Evolutionary conservation across 2,113 vertebrate genomes (phyloP), one percentile per base, ranked within the genome.

Genomic region (Chamaetylas fuelleborni): DNA sequence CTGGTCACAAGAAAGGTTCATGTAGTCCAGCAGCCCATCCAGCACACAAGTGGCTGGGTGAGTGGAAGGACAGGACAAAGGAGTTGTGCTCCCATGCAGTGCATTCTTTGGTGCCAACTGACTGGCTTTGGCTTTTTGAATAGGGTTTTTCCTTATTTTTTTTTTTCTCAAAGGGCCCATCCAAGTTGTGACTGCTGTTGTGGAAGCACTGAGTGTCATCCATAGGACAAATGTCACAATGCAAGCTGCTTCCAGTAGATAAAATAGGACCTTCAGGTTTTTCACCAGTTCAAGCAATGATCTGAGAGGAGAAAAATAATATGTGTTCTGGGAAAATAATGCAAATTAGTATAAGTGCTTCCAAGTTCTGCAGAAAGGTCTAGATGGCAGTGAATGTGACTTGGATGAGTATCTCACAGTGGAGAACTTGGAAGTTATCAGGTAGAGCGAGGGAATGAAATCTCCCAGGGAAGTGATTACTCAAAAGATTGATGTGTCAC

Each of bases 1-100:
- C 17, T 48, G 31, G 19, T 58, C 18, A 4, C 0, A 1, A 11
- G 15, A 33, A 47, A 73, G 29, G 54, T 43, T 54, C 5, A 0
- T 5, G 42, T 53, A 53, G 54, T 45, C 36, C 42, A 16, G 14
- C 58, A 23, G 67, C 23, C 22, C 5, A 2, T 71, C 51, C 31
- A 62, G 12, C 40, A 38, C 9, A 17, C 29, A 6, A 6, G 17
- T 17, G 38, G 34, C 34, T 28, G 29, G 36, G 31, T 16, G 33
- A 9, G 6, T 14, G 43, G 79, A 70, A 78, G 42, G 69, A 42
- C 4, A n/a, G 45, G 40, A 38, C 66, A 14, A 9, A 26, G 54
- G 9, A 47, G 28, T 6, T 36, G 22, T 57, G 9, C 34, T 83
- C 9, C 22, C 71, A 23, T 53, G 47, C 36, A 74, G 25, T 22